phyloP scores from a whole-genome alignment of 1,140 invertebrate genomes.

The Condylostylus longicornis region DNA sequence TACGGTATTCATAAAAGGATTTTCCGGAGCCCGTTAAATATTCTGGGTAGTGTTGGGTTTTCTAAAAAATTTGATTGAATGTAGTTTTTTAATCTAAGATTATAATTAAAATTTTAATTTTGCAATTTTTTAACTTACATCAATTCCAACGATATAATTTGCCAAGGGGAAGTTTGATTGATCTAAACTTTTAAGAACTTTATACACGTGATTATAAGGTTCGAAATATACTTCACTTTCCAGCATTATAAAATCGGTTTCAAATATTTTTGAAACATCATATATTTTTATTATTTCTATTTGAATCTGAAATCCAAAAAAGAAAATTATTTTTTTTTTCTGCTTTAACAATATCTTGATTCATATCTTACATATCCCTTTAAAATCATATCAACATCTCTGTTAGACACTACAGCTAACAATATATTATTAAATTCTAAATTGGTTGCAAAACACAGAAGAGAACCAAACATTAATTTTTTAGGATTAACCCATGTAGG shows the following conservation, averaged over 20 bases:
- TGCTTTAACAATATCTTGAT: not conserved
- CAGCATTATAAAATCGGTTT: constrained; percentile 40
- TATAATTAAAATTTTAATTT: not conserved
- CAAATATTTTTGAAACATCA: constrained; percentile 31
- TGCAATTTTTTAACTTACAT: constrained; percentile 22
- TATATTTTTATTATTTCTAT: constrained; percentile 32
- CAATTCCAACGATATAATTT: constrained; percentile 42
- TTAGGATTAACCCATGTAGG: constrained; percentile 7
- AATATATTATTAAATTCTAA: constrained; percentile 51
- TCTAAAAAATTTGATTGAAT: constrained; percentile 7
- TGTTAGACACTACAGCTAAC: constrained; percentile 47
- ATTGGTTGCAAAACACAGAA: constrained; percentile 49
- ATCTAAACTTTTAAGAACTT: constrained; percentile 39
- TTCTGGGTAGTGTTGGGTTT: constrained; percentile 3
- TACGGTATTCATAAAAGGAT: not conserved
- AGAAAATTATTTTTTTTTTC: not conserved
- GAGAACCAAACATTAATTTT: constrained; percentile 49
- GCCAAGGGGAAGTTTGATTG: constrained; percentile 43
- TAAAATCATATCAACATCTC: constrained; percentile 34
- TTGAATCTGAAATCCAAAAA: constrained; percentile 28
- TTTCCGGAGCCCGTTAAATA: constrained; percentile 1
- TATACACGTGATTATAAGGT: constrained; percentile 47
- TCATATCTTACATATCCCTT: constrained; percentile 34
- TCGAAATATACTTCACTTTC: constrained; percentile 53
- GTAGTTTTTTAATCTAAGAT: constrained; percentile 2